These are phyloP conservation scores for Nilaparvata lugens DNA, from an alignment of 1,140 invertebrate species.

Conservation along the genomic window DNA sequence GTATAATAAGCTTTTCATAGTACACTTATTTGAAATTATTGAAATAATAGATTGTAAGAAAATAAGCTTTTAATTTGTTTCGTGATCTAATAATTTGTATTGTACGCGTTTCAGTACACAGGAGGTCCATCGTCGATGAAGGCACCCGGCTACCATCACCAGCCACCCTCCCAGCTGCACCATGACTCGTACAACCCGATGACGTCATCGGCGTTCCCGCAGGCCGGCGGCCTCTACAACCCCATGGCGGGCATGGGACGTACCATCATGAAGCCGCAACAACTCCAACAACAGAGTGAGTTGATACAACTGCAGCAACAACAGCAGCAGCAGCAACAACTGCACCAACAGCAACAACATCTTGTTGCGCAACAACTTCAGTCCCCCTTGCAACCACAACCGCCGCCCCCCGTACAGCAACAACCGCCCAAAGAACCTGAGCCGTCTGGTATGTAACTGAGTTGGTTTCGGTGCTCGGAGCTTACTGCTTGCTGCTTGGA, in stretches of 20 bases:
- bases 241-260: conserved; percentile 18
- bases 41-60: too few relatives aligned
- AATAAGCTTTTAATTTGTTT: too few relatives aligned
- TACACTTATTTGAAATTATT: too few relatives aligned
- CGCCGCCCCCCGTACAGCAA: not conserved
- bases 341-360: conserved; percentile 6
- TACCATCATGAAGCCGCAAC: conserved; percentile 13
- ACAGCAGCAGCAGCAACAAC: conserved; percentile 35
- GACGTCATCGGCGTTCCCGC: not conserved
- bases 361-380: too few relatives aligned
- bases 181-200: conserved; percentile 9
- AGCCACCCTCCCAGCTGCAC: not conserved
- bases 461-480: not conserved
- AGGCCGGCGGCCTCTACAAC: conserved; percentile 4
- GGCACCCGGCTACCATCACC: not conserved
- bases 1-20: too few relatives aligned
- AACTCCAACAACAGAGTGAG: conserved; percentile 18
- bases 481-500: not conserved
- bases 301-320: conserved; percentile 35
- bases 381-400: not conserved
- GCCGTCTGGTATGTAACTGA: conserved; percentile 1
- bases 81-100: too few relatives aligned
- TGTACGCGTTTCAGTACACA: too few relatives aligned
- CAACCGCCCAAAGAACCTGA: not conserved
- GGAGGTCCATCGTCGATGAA: not conserved